Evolutionary conservation across 2,797 vertebrate genomes (phyloP).

Genomic region (Melanotaenia nigrans): DNA sequence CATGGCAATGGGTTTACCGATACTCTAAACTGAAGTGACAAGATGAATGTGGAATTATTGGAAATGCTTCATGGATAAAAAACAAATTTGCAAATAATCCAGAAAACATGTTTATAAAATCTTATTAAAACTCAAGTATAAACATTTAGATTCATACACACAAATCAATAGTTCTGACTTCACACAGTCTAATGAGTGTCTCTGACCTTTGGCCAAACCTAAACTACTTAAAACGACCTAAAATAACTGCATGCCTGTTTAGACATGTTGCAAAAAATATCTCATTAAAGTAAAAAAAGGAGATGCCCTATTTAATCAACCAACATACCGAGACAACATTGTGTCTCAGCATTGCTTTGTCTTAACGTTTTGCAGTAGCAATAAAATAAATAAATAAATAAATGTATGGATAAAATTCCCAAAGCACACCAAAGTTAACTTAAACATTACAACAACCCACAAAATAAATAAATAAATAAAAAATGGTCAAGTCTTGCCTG

Average conservation of each 20-base stretch:
- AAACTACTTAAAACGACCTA: neutral
- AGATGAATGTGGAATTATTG: neutral
- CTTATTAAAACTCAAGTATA: too few species aligned
- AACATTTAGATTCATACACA: neutral
- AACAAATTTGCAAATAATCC: neutral
- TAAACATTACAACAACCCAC: too few species aligned
- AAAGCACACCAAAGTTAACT: too few species aligned
- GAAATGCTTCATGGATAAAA: neutral
- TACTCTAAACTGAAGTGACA: constrained; percentile 18
- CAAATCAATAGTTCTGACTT: neutral
- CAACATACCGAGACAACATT: too few species aligned
- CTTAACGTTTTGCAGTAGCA: too few species aligned
- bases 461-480: too few species aligned
- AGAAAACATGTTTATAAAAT: neutral
- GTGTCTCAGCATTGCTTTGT: too few species aligned
- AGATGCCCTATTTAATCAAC: neutral
- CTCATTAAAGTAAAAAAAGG: too few species aligned
- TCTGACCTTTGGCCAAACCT: neutral
- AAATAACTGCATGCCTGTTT: constrained; percentile 6
- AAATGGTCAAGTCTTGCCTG: too few species aligned
- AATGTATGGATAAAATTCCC: too few species aligned
- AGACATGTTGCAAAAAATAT: neutral
- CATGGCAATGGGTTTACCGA: constrained; percentile 62
- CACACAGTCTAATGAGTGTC: neutral
- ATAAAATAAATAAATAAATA: too few species aligned